phyloP scores from a whole-genome alignment of 2,113 vertebrate genomes.

The Bambusicola thoracicus region DNA sequence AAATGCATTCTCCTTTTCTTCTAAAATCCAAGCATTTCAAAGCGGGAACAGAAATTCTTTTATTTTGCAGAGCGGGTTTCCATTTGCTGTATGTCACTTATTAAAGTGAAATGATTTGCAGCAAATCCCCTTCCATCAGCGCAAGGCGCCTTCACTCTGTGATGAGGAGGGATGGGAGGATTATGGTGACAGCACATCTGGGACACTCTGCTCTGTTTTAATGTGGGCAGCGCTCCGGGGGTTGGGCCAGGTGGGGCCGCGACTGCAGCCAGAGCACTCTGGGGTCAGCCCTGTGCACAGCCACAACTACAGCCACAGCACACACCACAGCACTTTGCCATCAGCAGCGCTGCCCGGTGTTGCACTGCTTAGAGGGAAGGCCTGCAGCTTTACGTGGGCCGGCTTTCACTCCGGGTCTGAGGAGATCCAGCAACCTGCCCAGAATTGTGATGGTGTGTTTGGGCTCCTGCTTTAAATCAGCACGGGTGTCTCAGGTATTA shows the following conservation, averaged over 20 bases:
- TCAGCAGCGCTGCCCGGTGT: no score
- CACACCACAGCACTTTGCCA: no score
- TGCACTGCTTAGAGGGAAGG: no score
- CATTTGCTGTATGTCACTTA: slow-evolving; percentile 1
- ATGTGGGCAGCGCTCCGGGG: no score
- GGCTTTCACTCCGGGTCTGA: slow-evolving; percentile 45
- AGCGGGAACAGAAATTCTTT: slow-evolving; percentile 12
- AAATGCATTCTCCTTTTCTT: slow-evolving; percentile 33
- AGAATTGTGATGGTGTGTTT: not conserved
- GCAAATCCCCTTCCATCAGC: not conserved
- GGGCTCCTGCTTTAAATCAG: slow-evolving; percentile 3
- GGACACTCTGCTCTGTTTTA: no score
- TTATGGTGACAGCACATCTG: no score
- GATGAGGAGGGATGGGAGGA: not conserved
- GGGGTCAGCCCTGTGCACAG: no score
- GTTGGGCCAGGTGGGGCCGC: no score
- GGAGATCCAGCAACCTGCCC: slow-evolving; percentile 31
- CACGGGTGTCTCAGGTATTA: not conserved
- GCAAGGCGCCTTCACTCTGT: not conserved
- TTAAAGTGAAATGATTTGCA: slow-evolving; percentile 18
- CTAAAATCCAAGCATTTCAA: not conserved
- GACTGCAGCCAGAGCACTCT: no score
- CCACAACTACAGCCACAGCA: no score
- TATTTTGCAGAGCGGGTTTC: slow-evolving; percentile 52
- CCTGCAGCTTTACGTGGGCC: not conserved